Evolutionary conservation across 2,797 vertebrate genomes (phyloP), one percentile per base, ranked within the genome.

Genomic region (Artibeus lituratus): DNA sequence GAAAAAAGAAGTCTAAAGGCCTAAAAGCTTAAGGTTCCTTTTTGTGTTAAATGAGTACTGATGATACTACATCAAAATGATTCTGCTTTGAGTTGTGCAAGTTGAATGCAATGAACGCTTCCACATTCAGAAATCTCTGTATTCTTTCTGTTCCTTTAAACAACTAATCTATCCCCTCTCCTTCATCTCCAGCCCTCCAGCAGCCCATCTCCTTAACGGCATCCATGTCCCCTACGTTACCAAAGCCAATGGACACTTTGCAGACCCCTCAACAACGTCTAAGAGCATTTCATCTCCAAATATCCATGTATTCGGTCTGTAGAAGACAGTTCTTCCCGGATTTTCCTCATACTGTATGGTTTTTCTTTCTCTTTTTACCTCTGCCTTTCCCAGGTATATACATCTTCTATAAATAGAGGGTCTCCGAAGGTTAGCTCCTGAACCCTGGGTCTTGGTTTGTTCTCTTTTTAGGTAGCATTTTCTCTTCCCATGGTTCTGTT

Each of bases 1-100:
- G 99, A 7, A 4, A n/a, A 51, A 49, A 47, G 21, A 35, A 14
- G 21, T 91, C 74, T 81, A 87, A 62, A 95, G 11, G 21, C 10
- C 9, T 37, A 51, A 6, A 86, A 67, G 47, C 16, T 67, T 91
- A 72, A 67, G 32, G 55, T 37, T 86, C 83, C 69, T 57, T 77
- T 90, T 74, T 92, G 53, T 19, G 55, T 94, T 74, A 78, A 94
- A 80, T 77, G 62, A 77, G 51, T 84, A 81, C 90, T 83, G 92
- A 83, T 0, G 49, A 37, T n/a, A 91, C 59, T 51, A 86, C 26
- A 87, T 85, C 37, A 39, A 57, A 93, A 96, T 39, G 32, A 83
- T 29, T 65, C 26, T 39, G 53, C 81, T 89, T 69, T 80, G 67
- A 92, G 22, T 55, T 90, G 62, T 51, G 4, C 3, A 44, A 35